Evolutionary conservation across 2,113 vertebrate species (phyloP).

Genomic region (Nothobranchius furzeri): DNA sequence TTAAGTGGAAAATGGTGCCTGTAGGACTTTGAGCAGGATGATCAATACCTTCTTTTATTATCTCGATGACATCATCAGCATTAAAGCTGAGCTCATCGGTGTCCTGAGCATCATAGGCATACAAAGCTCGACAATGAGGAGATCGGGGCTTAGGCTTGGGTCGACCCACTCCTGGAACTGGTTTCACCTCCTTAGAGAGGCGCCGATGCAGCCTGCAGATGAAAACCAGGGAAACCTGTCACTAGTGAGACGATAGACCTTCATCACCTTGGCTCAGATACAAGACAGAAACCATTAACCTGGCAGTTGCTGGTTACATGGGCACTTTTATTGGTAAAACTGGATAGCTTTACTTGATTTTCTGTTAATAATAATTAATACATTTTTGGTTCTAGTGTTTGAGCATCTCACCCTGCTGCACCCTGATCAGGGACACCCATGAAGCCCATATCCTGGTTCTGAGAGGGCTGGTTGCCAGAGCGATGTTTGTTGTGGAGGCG

Average conservation of each 20-base stretch:
- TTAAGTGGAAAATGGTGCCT: not conserved
- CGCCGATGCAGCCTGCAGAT: constrained; percentile 77
- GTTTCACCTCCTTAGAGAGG: constrained; percentile 81
- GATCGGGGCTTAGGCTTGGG: constrained; percentile 77
- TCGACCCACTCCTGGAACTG: constrained; percentile 77
- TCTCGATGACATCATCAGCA: constrained; percentile 79
- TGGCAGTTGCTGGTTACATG: too few relatives aligned
- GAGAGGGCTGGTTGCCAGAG: constrained; percentile 1
- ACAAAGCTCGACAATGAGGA: constrained; percentile 81
- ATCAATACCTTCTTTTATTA: constrained; percentile 78
- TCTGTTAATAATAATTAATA: not conserved
- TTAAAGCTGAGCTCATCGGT: constrained; percentile 87
- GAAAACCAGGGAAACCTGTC: constrained; percentile 1
- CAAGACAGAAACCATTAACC: too few relatives aligned
- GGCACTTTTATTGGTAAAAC: not conserved
- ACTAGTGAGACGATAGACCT: not conserved
- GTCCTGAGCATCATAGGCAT: constrained; percentile 87
- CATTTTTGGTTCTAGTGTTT: not conserved
- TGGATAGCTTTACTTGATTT: not conserved
- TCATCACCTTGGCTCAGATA: too few relatives aligned
- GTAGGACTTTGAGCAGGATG: not conserved
- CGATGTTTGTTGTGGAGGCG: constrained; percentile 62
- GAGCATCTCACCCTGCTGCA: constrained; percentile 79
- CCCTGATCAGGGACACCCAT: constrained; percentile 86
- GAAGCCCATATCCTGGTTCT: constrained; percentile 76